Conservation (phyloP, 2,797 vertebrate genomes). For the Pantherophis alleghaniensis region DNA sequence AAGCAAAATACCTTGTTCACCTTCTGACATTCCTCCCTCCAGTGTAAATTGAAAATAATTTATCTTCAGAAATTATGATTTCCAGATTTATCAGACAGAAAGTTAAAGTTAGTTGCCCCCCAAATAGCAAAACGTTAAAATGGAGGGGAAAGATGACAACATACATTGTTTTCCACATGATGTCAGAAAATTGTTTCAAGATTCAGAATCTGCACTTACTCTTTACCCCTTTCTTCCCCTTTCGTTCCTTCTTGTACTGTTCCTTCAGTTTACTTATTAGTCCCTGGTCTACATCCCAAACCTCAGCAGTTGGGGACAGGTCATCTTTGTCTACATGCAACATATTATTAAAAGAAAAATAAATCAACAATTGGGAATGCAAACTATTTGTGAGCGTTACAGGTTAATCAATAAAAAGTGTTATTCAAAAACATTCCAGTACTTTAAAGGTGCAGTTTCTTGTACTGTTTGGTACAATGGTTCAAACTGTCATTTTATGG, state of each 20-base stretch:
- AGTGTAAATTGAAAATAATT: constrained; percentile 5
- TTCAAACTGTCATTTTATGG: constrained; percentile 49
- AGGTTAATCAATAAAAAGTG: constrained; percentile 68
- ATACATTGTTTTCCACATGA: constrained; percentile 56
- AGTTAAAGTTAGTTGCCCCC: constrained; percentile 77
- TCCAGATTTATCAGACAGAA: constrained; percentile 56
- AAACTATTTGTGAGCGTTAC: constrained; percentile 72
- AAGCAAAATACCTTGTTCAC: neutral
- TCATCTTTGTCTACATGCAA: constrained; percentile 86
- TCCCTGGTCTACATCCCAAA: constrained; percentile 84
- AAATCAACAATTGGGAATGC: constrained; percentile 77
- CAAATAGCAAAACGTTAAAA: constrained; percentile 58
- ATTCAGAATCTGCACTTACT: constrained; percentile 81
- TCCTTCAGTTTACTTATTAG: constrained; percentile 85
- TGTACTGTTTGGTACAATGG: constrained; percentile 59
- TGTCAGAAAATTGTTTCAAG: constrained; percentile 63
- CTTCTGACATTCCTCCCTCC: neutral
- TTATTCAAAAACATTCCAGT: constrained; percentile 64
- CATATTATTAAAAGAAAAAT: constrained; percentile 82
- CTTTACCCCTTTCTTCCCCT: constrained; percentile 84
- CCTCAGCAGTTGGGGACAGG: constrained; percentile 83
- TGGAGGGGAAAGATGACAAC: constrained; percentile 27
- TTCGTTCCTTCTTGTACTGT: constrained; percentile 85
- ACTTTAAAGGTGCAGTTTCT: constrained; percentile 76
- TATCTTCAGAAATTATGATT: neutral